Conservation (phyloP, 2,888 invertebrate genomes). For the Conchocele bisecta region DNA sequence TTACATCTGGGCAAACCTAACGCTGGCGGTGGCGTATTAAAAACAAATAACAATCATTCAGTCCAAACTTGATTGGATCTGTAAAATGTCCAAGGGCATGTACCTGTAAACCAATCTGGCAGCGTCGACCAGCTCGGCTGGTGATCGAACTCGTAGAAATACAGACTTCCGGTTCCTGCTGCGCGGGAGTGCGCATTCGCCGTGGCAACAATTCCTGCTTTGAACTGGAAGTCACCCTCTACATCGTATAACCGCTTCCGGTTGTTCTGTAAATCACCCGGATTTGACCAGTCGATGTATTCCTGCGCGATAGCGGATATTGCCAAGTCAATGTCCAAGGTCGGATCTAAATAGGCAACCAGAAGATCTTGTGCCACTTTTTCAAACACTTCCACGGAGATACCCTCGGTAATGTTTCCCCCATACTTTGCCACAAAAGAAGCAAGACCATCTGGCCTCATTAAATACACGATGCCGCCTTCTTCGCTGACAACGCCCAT, state of each 20-base stretch:
- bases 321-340: neutral
- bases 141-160: slow-evolving; percentile 2
- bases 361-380: neutral
- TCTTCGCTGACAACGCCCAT: slow-evolving; percentile 6
- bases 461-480: too few relatives aligned
- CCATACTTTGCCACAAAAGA: neutral
- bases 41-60: too few relatives aligned
- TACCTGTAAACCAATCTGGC: too few relatives aligned
- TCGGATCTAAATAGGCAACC: neutral
- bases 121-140: too few relatives aligned
- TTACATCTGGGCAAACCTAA: too few relatives aligned
- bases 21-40: too few relatives aligned
- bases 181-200: neutral
- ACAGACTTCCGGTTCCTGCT: neutral
- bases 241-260: neutral
- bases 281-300: slow-evolving; percentile 3
- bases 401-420: neutral
- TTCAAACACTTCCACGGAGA: neutral
- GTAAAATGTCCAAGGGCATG: too few relatives aligned
- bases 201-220: neutral
- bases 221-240: neutral
- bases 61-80: too few relatives aligned
- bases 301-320: neutral
- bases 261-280: neutral
- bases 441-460: too few relatives aligned